Base-by-base conservation (phyloP, 2,113 vertebrate genomes). In the Notarius lentiginosus region DNA sequence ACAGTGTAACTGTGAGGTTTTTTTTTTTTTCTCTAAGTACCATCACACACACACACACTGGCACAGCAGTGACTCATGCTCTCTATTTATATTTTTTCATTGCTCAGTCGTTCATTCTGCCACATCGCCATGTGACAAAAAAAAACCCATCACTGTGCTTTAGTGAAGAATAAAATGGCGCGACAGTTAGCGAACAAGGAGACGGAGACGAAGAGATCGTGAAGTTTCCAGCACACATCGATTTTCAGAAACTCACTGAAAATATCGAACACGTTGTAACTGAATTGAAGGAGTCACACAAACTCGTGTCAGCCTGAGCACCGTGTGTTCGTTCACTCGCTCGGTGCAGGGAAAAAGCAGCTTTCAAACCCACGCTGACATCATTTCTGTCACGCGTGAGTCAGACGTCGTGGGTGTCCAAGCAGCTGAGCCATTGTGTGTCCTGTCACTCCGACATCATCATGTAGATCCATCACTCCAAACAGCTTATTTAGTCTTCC, bases 381-480 rank as follows among this genome's bases (percentile, higher is more conserved):
- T 18, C 24, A 17, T 55, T 66, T 30, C 63, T 47, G 58, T 83
- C 82, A 68, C 12, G 18, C 66, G 22, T 70, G 66, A 84, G 51
- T 84, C 82, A 72, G 82, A 6, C 49, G 1, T 41, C 51, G 66
- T 72, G 66, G 82, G 82, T 72, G 82, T 84, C 82, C 82, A 24
- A 75, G 51, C 82, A 24, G 51, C 49, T 55, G 51, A 20, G 53
- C 41, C 68, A 73, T 20, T 73, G 83, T 72, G 34, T 55, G 68
- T 56, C 30, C 56, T 63, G 79, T 56, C 83, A 47, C 27, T n/a
- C 11, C 27, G 41, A 75, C 83, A 75, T 60, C 83, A n/a, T 17
- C 41, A 41, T 41, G 17, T 55, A 18, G 20, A 51, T 60, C 53
- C 56, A 53, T 47, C 53, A 22, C 8, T 79, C 68, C 15, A 20